A percentile compares a stretch with the other conserved stretches of the same genome.
Conservation (phyloP, 2,797 vertebrate species). For the Sebastes baramenuke region DNA sequence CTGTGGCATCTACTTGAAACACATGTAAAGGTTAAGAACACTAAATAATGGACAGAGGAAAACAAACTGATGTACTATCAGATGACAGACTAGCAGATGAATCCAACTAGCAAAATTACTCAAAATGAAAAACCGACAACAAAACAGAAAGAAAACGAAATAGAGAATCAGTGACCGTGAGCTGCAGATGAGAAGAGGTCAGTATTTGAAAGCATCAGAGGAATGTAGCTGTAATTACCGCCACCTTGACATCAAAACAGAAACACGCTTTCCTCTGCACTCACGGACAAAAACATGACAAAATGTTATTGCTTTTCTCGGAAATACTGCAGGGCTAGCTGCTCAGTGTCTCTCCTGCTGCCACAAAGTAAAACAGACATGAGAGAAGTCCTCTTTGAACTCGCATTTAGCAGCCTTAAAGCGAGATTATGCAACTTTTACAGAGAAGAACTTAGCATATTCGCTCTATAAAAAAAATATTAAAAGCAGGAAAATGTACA, state of each 20-base stretch:
- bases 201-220: neutral
- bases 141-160: neutral
- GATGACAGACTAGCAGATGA: neutral
- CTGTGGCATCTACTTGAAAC: conserved; percentile 20
- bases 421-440: neutral
- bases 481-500: neutral
- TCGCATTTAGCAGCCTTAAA: neutral
- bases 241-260: conserved; percentile 12
- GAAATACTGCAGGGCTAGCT: neutral
- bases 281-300: neutral
- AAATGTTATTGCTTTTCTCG: conserved; percentile 11
- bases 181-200: conserved; percentile 16
- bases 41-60: neutral
- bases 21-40: neutral
- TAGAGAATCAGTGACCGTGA: conserved; percentile 1
- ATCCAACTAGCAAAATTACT: neutral
- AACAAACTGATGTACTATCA: neutral
- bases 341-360: conserved; percentile 1
- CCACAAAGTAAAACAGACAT: neutral
- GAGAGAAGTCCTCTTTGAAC: neutral
- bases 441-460: neutral
- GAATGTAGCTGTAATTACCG: conserved; percentile 4
- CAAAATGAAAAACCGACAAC: neutral
- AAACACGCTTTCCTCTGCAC: neutral
- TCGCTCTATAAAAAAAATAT: neutral